These are phyloP conservation scores for Cyprinodon tularosa DNA, from an alignment of 2,113 vertebrate species.

Conservation along the genomic window DNA sequence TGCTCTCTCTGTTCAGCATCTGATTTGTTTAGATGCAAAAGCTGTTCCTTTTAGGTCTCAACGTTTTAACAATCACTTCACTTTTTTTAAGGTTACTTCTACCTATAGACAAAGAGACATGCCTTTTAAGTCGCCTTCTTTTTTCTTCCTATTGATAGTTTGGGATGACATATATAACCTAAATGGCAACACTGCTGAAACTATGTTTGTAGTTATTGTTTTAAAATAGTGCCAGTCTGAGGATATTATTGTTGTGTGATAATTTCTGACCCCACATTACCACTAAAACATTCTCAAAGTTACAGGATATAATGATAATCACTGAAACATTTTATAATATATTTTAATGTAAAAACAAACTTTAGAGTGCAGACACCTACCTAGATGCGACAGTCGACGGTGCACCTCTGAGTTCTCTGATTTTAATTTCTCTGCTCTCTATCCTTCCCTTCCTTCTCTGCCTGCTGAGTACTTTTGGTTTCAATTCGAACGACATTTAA, in stretches of 20 bases:
- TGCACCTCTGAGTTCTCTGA: not conserved
- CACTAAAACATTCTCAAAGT: not conserved
- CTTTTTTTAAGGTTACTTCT: not conserved
- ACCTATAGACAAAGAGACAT: too few relatives aligned
- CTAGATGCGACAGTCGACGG: not conserved
- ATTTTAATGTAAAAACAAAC: not conserved
- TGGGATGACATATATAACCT: too few relatives aligned
- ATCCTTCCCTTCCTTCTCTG: rapidly evolving
- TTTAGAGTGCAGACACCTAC: not conserved
- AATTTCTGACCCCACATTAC: not conserved
- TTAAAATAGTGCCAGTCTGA: not conserved
- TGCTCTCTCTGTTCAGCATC: too few relatives aligned
- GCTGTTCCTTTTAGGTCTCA: not conserved
- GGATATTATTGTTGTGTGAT: not conserved
- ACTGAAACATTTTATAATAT: not conserved
- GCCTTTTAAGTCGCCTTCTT: not conserved
- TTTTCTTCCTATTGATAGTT: not conserved
- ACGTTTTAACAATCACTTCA: not conserved
- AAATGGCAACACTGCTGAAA: not conserved
- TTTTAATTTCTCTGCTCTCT: not conserved
- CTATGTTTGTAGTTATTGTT: not conserved
- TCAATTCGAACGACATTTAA: conserved; percentile 19
- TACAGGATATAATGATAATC: not conserved
- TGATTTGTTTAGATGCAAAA: not conserved
- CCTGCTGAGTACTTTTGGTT: conserved; percentile 19